Conservation (phyloP, 2,888 invertebrate species). For the Pachliopta kotzebuea region DNA sequence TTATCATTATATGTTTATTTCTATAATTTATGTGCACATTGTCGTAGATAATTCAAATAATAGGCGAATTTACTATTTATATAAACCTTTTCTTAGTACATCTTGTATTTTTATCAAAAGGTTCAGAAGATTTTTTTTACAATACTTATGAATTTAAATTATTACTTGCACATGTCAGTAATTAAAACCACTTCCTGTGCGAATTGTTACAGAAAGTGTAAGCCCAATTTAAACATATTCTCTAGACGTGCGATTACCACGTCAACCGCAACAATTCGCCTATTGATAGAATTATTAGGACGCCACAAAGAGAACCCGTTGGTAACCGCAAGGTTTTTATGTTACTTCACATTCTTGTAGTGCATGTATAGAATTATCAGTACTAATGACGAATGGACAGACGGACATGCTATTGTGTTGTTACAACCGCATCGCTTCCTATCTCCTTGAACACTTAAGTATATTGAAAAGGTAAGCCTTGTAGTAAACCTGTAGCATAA, state of each 20-base stretch:
- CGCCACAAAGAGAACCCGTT: slow-evolving; percentile 49
- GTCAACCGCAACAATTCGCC: slow-evolving; percentile 62
- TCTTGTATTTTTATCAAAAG: too few relatives aligned
- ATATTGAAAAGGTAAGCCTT: slow-evolving; percentile 9
- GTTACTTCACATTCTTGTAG: slow-evolving; percentile 49
- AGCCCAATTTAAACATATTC: slow-evolving; percentile 51
- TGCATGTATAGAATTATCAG: slow-evolving; percentile 69
- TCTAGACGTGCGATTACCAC: slow-evolving; percentile 56
- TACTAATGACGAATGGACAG: slow-evolving; percentile 58
- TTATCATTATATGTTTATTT: too few relatives aligned
- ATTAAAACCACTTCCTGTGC: slow-evolving; percentile 45
- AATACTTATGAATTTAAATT: background rate
- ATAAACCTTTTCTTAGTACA: too few relatives aligned
- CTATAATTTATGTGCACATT: too few relatives aligned
- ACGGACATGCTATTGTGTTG: slow-evolving; percentile 54
- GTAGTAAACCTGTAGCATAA: slow-evolving; percentile 2
- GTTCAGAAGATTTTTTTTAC: too few relatives aligned
- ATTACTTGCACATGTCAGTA: slow-evolving; percentile 34
- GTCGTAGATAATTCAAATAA: too few relatives aligned
- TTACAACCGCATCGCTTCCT: slow-evolving; percentile 59
- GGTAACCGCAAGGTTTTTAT: slow-evolving; percentile 60
- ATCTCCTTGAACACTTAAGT: slow-evolving; percentile 34
- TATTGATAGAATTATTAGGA: slow-evolving; percentile 73
- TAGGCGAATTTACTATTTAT: too few relatives aligned
- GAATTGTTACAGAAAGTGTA: slow-evolving; percentile 43